Evolutionary conservation across 1,140 invertebrate genomes (phyloP).

Genomic region (Medauroidea extradentata): DNA sequence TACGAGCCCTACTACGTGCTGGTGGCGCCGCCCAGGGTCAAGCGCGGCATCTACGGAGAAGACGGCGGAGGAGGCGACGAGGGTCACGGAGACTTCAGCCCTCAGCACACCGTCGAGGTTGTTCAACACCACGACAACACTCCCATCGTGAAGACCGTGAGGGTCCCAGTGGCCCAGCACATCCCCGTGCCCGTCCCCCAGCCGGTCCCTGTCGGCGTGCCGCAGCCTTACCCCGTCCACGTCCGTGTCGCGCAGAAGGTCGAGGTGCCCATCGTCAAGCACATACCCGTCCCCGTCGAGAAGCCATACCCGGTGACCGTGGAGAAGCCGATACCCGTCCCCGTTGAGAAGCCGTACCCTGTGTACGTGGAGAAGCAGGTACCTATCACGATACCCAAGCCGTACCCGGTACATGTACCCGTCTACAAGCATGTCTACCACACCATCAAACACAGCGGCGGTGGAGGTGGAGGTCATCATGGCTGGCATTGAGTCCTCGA

Average conservation of each 20-base stretch:
- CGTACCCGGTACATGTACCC: conserved; percentile 70
- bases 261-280: conserved; percentile 51
- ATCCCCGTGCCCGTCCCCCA: conserved; percentile 23
- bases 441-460: conserved; percentile 39
- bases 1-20: background rate
- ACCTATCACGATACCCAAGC: conserved; percentile 68
- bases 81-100: background rate
- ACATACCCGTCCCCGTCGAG: conserved; percentile 19
- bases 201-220: conserved; percentile 20
- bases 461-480: background rate
- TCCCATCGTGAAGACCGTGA: conserved; percentile 23
- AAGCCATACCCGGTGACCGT: conserved; percentile 29
- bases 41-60: background rate
- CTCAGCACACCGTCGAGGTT: conserved; percentile 1
- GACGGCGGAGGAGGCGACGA: background rate
- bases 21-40: background rate
- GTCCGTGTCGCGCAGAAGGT: conserved; percentile 51
- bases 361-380: conserved; percentile 74
- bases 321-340: conserved; percentile 70
- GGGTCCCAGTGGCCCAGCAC: conserved; percentile 22
- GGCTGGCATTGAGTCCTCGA: background rate
- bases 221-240: conserved; percentile 10
- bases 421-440: conserved; percentile 77
- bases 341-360: conserved; percentile 71
- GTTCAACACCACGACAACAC: conserved; percentile 8